phyloP scores from a whole-genome alignment of 2,797 vertebrate species.

The Acomys russatus region DNA sequence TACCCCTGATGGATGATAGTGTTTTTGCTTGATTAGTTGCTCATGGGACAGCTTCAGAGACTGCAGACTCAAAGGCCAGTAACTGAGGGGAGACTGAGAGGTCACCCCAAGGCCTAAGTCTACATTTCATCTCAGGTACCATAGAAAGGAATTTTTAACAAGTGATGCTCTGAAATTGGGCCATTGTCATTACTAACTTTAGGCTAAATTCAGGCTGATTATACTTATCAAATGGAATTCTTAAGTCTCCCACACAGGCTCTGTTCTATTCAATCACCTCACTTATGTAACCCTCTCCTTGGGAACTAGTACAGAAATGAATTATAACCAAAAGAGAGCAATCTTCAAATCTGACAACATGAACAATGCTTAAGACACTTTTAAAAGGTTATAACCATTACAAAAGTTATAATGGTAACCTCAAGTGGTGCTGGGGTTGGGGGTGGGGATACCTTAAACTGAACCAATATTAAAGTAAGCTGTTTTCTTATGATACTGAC shows the following conservation, averaged over 20 bases:
- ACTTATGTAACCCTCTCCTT: conserved; percentile 52
- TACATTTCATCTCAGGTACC: neutral
- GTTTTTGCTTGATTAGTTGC: neutral
- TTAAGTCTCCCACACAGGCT: conserved; percentile 6
- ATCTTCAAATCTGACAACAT: conserved; percentile 56
- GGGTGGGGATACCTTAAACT: neutral
- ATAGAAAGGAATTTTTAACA: neutral
- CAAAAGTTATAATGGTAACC: conserved; percentile 48
- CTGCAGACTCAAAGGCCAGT: neutral
- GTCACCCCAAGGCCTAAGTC: neutral
- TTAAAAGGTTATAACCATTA: conserved; percentile 68
- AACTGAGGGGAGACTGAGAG: neutral
- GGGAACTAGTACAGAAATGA: conserved; percentile 65
- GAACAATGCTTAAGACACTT: conserved; percentile 54
- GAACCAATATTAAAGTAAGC: neutral
- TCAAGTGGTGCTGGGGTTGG: neutral
- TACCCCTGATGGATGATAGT: neutral
- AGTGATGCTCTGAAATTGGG: conserved; percentile 32
- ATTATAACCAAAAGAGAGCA: conserved; percentile 62
- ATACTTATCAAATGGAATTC: neutral
- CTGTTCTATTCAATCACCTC: conserved; percentile 42
- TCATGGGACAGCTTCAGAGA: neutral
- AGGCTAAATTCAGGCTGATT: conserved; percentile 55
- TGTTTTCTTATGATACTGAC: conserved; percentile 25
- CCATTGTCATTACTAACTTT: conserved; percentile 29